Evolutionary conservation across 1,140 invertebrate species (phyloP), one percentile per base, ranked within the genome.

Genomic region (Drosophila elegans): DNA sequence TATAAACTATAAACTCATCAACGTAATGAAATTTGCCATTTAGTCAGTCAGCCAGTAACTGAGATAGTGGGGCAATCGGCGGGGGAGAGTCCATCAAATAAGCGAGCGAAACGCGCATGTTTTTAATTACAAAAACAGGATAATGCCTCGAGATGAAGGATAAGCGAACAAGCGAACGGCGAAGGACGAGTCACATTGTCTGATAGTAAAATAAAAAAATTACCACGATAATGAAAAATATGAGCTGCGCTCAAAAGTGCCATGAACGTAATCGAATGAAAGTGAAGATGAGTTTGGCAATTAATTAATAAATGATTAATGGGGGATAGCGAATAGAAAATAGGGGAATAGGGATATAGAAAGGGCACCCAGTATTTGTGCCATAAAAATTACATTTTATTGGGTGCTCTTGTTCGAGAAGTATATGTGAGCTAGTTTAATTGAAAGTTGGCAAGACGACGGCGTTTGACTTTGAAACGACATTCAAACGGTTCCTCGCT

Each of bases 381-480:
- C 25, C 46, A 78, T 80, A 76, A 86, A 74, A 86, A 84, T 86
- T 45, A 80, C 61, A 77, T 74, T 85, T 85, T 74, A 85, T 85
- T 59, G 57, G 68, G 48, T 74, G 59, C 77, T 77, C 77, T 77
- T 68, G 62, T 59, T 29, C 21, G 7, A 4, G 36, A 55, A 64
- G 38, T 45, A 54, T 71, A 64, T 75, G 54, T 63, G 46, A 68
- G 39, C 55, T 83, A 63, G 75, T 69, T 88, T 88, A 78, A 88
- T 86, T 86, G 82, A 88, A 86, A 86, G 68, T 78, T 71, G 60
- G 41, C 66, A 49, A 16, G 44, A 44, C 7, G 7, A 34, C 27
- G 48, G 71, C 61, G 52, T 83, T 66, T 79, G 83, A 88, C 83
- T 86, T 86, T 86, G 84, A 83, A 89, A 79, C 74, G 84, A 86